phyloP scores from a whole-genome alignment of 1,140 invertebrate species.

The Drosophila burlai region DNA sequence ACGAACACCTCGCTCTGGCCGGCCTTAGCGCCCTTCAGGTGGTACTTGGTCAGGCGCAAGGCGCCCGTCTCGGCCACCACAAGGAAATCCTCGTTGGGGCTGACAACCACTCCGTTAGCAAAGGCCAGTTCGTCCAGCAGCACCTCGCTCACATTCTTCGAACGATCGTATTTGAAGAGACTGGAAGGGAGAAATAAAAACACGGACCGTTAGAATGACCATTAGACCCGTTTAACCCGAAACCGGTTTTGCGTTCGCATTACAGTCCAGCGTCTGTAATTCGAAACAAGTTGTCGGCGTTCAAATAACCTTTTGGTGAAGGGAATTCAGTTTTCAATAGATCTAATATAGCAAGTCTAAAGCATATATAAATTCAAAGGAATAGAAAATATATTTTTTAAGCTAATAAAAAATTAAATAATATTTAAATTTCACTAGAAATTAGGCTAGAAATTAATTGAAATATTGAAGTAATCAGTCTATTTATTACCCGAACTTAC shows the following conservation, averaged over 20 bases:
- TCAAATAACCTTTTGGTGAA: background rate
- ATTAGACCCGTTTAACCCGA: slow-evolving; percentile 22
- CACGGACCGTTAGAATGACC: slow-evolving; percentile 23
- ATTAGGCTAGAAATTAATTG: too few species aligned
- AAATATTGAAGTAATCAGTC: background rate
- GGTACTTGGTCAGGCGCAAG: slow-evolving; percentile 88
- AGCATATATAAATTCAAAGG: too few species aligned
- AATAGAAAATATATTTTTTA: too few species aligned
- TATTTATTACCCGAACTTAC: background rate
- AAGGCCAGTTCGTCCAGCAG: slow-evolving; percentile 90
- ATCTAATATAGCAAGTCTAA: background rate
- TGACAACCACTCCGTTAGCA: slow-evolving; percentile 91
- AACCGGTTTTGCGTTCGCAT: slow-evolving; percentile 58
- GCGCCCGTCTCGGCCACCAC: slow-evolving; percentile 89
- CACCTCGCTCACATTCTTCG: slow-evolving; percentile 87
- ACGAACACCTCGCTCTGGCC: slow-evolving; percentile 90
- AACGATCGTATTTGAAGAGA: slow-evolving; percentile 86
- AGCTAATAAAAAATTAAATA: background rate
- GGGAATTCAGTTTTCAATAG: background rate
- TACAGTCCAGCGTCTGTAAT: slow-evolving; percentile 22
- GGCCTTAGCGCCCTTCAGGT: slow-evolving; percentile 89
- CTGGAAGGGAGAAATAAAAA: slow-evolving; percentile 45
- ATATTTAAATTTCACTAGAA: background rate
- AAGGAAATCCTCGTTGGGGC: slow-evolving; percentile 91
- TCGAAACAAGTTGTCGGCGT: background rate